Conservation (phyloP, 2,888 invertebrate species). For the Dicyrtoma fusca region DNA sequence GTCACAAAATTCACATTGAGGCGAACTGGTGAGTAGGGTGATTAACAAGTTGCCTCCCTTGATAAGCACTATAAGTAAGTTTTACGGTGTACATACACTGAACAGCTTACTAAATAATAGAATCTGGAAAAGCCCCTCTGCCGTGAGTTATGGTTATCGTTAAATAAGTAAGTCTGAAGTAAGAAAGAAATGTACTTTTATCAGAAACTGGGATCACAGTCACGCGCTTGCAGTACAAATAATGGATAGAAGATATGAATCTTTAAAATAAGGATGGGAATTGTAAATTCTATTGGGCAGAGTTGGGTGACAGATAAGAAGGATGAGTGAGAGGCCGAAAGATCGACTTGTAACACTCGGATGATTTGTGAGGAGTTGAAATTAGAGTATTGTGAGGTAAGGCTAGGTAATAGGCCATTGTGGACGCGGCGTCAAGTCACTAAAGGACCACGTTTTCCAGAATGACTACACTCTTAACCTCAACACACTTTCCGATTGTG, state of each 20-base stretch:
- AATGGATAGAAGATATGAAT: constrained; percentile 16
- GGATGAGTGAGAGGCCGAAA: constrained; percentile 53
- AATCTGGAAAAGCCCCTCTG: too few species aligned
- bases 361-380: constrained; percentile 58
- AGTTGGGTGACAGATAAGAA: constrained; percentile 53
- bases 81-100: too few species aligned
- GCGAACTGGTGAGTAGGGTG: too few species aligned
- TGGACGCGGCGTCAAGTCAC: constrained; percentile 46
- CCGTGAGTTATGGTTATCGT: too few species aligned
- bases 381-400: constrained; percentile 52
- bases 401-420: constrained; percentile 47
- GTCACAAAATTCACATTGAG: too few species aligned
- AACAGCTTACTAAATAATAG: too few species aligned
- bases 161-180: too few species aligned
- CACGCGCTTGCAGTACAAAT: neutral
- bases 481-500: constrained; percentile 45
- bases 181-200: too few species aligned
- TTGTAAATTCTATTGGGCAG: constrained; percentile 23
- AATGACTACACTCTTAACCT: constrained; percentile 49
- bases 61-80: too few species aligned
- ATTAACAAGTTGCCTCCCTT: too few species aligned
- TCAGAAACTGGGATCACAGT: constrained; percentile 5
- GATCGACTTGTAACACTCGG: constrained; percentile 49
- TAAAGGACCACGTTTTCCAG: constrained; percentile 45
- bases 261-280: constrained; percentile 2